phyloP scores from a whole-genome alignment of 2,113 vertebrate species.

The Platichthys stellatus region DNA sequence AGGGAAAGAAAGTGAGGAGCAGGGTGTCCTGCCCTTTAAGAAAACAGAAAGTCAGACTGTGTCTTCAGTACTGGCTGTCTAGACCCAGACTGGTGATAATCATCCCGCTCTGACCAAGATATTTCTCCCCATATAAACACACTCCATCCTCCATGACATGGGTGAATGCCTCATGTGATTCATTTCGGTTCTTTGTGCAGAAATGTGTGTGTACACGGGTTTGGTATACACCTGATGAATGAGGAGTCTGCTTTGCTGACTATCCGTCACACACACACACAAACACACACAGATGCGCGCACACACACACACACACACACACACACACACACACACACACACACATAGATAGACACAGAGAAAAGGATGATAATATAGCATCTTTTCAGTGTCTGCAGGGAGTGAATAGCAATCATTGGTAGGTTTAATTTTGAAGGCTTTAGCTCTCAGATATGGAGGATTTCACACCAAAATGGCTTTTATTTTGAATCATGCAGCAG shows the following conservation, averaged over 20 bases:
- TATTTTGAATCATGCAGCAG: slow-evolving; percentile 10
- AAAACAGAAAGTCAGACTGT: slow-evolving; percentile 49
- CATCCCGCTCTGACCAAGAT: slow-evolving; percentile 21
- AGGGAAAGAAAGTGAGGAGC: slow-evolving; percentile 1
- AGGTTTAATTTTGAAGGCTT: slow-evolving; percentile 14
- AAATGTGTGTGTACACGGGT: neutral
- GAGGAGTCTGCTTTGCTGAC: slow-evolving; percentile 64
- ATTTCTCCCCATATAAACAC: slow-evolving; percentile 37
- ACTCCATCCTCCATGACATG: slow-evolving; percentile 36
- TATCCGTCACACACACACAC: slow-evolving; percentile 62
- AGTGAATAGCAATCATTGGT: slow-evolving; percentile 12
- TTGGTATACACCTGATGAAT: slow-evolving; percentile 73
- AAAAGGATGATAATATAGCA: slow-evolving; percentile 75
- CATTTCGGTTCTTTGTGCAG: slow-evolving; percentile 16
- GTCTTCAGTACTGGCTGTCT: slow-evolving; percentile 35
- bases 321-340: slow-evolving; percentile 33
- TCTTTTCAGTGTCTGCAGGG: slow-evolving; percentile 57
- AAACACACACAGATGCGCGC: slow-evolving; percentile 11
- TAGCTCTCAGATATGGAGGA: slow-evolving; percentile 8
- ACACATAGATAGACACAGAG: slow-evolving; percentile 10
- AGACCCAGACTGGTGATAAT: slow-evolving; percentile 48
- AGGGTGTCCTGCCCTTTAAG: neutral
- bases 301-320: too few relatives aligned
- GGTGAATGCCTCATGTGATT: slow-evolving; percentile 15
- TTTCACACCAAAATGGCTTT: slow-evolving; percentile 27